Evolutionary conservation across 2,888 invertebrate genomes (phyloP), one percentile per base, ranked within the genome.

Genomic region (Xylota sylvarum): DNA sequence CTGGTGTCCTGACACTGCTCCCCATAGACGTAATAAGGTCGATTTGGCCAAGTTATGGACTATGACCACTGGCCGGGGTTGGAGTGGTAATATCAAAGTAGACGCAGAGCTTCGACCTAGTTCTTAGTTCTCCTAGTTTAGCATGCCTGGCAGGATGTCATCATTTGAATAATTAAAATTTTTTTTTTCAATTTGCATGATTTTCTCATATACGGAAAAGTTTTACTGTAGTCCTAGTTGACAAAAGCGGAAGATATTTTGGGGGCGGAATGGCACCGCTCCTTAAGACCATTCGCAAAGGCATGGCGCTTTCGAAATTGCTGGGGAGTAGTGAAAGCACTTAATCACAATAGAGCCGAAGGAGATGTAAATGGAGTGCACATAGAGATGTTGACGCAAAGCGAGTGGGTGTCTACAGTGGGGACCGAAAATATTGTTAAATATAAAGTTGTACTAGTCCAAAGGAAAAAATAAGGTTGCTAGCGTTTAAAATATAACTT

Each of bases 121-220:
- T 50, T 72, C 32, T 35, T 23, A 23, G 12, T 14, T 70, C 46
- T 19, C 2, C 64, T 48, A n/a, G n/a, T 64, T 64, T 48, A 17
- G 30, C 14, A 27, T 27, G 62, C 64, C 64, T 46, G 64, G 30
- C 40, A 52, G 43, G 43, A 19, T 70, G 56, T 55, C 62, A 64
- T 55, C 55, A 64, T 74, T 74, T 74, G 64, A 64, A 74, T 74
- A 74, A 64, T 74, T 74, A 52, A 64, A 43, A 43, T 55, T 32
- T 52, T 64, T 58, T 6, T 55, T 69, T 69, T 69, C 40, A 69
- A 56, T 70, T 70, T 70, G 43, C 70, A 70, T 70, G 43, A 70
- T 43, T 46, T 56, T 56, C 27, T 12, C 55, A 69, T 56, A 40
- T 55, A 69, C 55, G 43, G 43, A 69, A 27, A 69, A 69, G 14